phyloP scores from a whole-genome alignment of 2,113 vertebrate genomes.

The Tragelaphus strepsiceros region DNA sequence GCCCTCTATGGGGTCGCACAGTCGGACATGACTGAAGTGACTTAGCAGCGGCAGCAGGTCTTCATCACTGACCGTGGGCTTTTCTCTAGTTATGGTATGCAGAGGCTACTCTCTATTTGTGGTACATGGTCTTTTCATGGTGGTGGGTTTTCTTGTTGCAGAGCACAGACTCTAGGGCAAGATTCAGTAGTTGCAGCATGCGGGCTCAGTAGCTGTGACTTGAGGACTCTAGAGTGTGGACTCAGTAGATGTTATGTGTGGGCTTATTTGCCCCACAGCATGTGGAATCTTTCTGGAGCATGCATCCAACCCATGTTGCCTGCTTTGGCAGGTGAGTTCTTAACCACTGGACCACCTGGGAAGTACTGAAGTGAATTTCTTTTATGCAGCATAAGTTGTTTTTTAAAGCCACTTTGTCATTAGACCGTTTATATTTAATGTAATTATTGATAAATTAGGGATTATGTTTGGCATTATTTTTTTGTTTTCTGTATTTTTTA shows the following conservation, averaged over 20 bases:
- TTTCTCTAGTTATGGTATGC: not conserved
- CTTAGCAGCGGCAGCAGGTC: not conserved
- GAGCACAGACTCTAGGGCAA: not conserved
- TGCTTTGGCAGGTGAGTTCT: not conserved
- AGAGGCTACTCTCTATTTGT: not conserved
- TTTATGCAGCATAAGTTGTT: not conserved
- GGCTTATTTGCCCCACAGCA: not conserved
- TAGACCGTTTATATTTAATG: not conserved
- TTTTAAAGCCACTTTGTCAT: not conserved
- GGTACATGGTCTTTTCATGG: not conserved
- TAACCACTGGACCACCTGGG: not conserved
- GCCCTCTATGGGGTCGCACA: no score
- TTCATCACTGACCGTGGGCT: not conserved
- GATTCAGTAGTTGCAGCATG: not conserved
- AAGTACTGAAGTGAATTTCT: not conserved
- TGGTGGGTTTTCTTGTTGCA: not conserved
- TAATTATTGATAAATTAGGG: not conserved
- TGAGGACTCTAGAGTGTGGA: not conserved
- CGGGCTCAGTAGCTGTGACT: not conserved
- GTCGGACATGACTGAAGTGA: no score
- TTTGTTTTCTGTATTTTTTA: not conserved
- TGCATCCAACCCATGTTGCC: not conserved
- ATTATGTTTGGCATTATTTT: not conserved
- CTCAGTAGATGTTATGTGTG: not conserved
- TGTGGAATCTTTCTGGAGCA: not conserved